A percentile compares a stretch with the other conserved stretches of the same genome.
Evolutionary conservation across 30 jellyfish, hydroid and myxozoan species (phyloP).

Genomic region (Hydractinia echinata): DNA sequence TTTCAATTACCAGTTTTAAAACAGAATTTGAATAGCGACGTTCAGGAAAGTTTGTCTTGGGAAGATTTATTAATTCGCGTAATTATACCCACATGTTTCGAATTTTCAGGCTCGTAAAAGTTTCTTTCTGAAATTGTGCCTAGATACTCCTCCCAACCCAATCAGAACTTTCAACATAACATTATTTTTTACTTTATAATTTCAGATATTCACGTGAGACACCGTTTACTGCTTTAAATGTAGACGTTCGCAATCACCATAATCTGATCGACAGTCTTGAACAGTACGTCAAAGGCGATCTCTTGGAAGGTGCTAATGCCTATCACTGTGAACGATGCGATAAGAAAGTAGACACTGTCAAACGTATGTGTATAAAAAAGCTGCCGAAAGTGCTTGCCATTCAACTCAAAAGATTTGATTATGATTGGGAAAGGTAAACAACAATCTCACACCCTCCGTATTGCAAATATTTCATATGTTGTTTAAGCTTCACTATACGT

Average conservation of each 20-base stretch:
- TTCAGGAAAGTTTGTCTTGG: no score
- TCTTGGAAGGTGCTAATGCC: slow-evolving; percentile 96
- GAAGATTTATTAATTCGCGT: no score
- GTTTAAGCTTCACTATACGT: not conserved
- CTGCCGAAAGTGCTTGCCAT: slow-evolving; percentile 86
- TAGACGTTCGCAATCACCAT: slow-evolving; percentile 91
- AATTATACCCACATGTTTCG: no score
- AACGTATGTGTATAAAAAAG: slow-evolving; percentile 86
- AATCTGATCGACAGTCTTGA: slow-evolving; percentile 78
- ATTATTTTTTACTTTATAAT: not conserved
- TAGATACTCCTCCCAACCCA: not conserved
- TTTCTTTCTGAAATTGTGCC: no score
- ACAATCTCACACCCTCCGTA: not conserved
- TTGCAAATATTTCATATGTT: not conserved
- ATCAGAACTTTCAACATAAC: not conserved
- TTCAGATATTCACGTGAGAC: slow-evolving; percentile 85
- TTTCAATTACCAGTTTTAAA: no score
- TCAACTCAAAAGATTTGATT: slow-evolving; percentile 85
- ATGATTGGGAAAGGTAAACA: slow-evolving; percentile 92
- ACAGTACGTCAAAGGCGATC: slow-evolving; percentile 92
- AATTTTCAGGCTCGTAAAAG: no score
- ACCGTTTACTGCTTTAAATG: slow-evolving; percentile 89
- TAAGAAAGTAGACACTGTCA: slow-evolving; percentile 93
- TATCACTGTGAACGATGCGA: slow-evolving; percentile 92
- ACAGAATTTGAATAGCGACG: no score